These are phyloP conservation scores for Ferrisia virgata DNA, from an alignment of 2,888 invertebrate genomes.

Conservation along the genomic window DNA sequence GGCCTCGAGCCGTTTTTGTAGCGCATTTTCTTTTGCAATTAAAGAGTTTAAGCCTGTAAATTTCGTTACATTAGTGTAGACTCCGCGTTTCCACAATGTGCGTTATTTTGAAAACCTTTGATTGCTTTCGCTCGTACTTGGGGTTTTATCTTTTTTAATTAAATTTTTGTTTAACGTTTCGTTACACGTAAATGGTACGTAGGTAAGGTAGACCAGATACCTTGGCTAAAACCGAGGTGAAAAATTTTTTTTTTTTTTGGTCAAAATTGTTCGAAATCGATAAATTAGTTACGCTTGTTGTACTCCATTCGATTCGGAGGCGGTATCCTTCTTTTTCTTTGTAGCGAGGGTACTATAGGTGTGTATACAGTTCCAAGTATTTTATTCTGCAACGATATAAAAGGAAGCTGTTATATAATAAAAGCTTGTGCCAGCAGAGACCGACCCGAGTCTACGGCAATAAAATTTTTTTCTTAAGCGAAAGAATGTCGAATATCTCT, in stretches of 20 bases:
- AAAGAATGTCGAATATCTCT: neutral
- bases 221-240: too few relatives aligned
- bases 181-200: neutral
- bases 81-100: neutral
- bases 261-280: neutral
- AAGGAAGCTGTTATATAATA: neutral
- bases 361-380: too few relatives aligned
- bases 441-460: neutral
- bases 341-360: too few relatives aligned
- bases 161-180: neutral
- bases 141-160: slow-evolving; percentile 4
- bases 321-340: too few relatives aligned
- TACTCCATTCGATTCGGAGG: neutral
- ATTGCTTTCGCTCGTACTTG: neutral
- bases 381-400: neutral
- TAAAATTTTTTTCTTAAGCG: neutral
- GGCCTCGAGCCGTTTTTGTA: slow-evolving; percentile 32
- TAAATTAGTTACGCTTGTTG: neutral
- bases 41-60: slow-evolving; percentile 31
- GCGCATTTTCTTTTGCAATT: slow-evolving; percentile 42
- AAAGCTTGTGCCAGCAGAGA: neutral
- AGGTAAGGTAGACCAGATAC: too few relatives aligned
- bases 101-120: slow-evolving; percentile 24
- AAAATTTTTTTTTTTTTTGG: too few relatives aligned
- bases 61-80: slow-evolving; percentile 20